Evolutionary conservation across 2,797 vertebrate genomes (phyloP).

Genomic region (Liasis olivaceus): DNA sequence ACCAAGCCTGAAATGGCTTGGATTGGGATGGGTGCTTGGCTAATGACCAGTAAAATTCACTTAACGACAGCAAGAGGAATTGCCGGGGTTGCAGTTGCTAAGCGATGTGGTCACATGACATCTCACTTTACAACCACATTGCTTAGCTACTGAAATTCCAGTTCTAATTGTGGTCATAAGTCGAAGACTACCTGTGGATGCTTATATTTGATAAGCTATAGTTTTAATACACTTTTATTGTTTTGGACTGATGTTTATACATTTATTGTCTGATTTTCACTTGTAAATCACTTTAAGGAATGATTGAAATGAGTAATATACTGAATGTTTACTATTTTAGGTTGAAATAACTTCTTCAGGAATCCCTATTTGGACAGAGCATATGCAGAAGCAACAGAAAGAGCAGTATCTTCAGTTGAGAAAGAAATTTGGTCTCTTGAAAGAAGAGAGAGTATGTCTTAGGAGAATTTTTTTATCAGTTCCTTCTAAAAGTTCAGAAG

Average conservation of each 20-base stretch:
- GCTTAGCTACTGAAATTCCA: no score
- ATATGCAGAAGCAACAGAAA: constrained; percentile 48
- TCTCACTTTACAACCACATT: no score
- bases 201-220: not conserved
- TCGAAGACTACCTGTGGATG: not conserved
- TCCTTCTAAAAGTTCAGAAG: constrained; percentile 30
- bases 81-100: no score
- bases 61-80: no score
- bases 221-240: not conserved
- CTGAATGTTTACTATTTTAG: constrained; percentile 68
- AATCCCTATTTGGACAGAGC: constrained; percentile 48
- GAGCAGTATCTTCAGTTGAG: constrained; percentile 70
- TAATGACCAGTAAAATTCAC: no score
- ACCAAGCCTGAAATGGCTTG: no score
- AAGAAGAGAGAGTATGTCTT: constrained; percentile 74
- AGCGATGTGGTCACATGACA: no score
- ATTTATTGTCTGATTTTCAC: not conserved
- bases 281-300: not conserved
- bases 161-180: no score
- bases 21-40: no score
- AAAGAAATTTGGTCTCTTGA: constrained; percentile 71
- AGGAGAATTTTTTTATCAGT: constrained; percentile 63
- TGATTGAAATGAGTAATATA: constrained; percentile 44
- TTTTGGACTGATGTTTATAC: not conserved
- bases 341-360: constrained; percentile 61